Percentiles rank a stretch among this genome's conserved stretches.
These are phyloP conservation scores for Panonychus citri DNA, from an alignment of 1,140 invertebrate genomes.

Conservation along the genomic window DNA sequence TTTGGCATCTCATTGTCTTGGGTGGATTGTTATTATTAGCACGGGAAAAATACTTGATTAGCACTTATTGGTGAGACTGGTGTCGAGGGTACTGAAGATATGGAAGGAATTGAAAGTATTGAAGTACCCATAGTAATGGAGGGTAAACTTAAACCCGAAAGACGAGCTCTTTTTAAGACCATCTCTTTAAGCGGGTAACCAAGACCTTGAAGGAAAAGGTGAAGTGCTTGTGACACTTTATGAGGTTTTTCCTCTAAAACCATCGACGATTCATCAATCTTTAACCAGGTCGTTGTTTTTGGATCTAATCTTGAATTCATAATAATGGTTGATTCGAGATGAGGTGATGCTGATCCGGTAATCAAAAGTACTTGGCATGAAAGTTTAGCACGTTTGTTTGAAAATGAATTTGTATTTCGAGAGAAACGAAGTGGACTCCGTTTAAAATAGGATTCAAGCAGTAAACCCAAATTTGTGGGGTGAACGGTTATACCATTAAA, in stretches of 20 bases:
- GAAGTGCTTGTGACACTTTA: constrained; percentile 87
- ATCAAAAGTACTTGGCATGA: constrained; percentile 77
- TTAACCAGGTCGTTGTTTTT: constrained; percentile 88
- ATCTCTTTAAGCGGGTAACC: constrained; percentile 38
- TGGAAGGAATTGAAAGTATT: no score
- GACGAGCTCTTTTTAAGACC: background rate
- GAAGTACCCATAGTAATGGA: background rate
- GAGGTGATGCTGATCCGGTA: constrained; percentile 35
- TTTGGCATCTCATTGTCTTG: no score
- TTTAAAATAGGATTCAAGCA: constrained; percentile 74
- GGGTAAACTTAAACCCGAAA: background rate
- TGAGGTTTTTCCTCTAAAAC: constrained; percentile 91
- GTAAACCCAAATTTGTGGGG: constrained; percentile 71
- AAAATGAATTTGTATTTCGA: constrained; percentile 18
- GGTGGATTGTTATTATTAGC: no score
- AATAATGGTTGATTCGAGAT: constrained; percentile 74
- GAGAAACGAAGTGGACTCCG: background rate
- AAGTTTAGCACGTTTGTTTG: no score
- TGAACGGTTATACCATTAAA: constrained; percentile 57
- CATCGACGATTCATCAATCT: constrained; percentile 94
- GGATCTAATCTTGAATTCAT: constrained; percentile 88
- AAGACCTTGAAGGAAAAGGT: constrained; percentile 91
- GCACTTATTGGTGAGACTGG: no score
- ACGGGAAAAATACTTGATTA: no score
- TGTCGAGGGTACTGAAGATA: no score